Evolutionary conservation across 2,113 vertebrate species (phyloP).

Genomic region (Tylochromis polylepis): DNA sequence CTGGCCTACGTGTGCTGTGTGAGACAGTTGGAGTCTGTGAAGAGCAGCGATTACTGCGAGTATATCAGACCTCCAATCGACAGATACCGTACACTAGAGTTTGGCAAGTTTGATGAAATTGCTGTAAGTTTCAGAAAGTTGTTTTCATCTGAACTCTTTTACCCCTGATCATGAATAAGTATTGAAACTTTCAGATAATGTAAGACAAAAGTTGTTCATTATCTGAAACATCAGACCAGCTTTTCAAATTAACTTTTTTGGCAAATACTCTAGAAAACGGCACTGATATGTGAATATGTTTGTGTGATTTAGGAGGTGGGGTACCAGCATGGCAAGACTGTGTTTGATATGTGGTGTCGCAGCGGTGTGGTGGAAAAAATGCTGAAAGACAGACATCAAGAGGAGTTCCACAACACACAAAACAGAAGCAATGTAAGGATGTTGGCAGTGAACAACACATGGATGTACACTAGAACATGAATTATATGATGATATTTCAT

Average conservation of each 20-base stretch:
- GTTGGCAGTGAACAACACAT: neutral
- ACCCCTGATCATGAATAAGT: too few species aligned
- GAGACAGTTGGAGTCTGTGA: constrained; percentile 90
- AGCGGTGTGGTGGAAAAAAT: constrained; percentile 91
- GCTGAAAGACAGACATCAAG: constrained; percentile 84
- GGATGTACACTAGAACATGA: too few species aligned
- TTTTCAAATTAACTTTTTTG: neutral
- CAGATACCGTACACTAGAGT: constrained; percentile 89
- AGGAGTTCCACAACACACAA: constrained; percentile 82
- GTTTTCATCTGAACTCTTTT: neutral
- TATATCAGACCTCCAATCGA: constrained; percentile 92
- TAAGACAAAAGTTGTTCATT: too few species aligned
- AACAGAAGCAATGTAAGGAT: constrained; percentile 72
- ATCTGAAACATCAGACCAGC: neutral
- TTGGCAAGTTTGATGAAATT: constrained; percentile 92
- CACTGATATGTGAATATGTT: neutral
- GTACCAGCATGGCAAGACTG: constrained; percentile 87
- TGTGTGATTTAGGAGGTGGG: constrained; percentile 83
- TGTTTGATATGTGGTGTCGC: constrained; percentile 88
- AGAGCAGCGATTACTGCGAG: constrained; percentile 91
- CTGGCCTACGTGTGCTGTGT: constrained; percentile 96
- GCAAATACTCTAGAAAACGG: neutral
- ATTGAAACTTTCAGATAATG: neutral
- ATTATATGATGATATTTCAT: too few species aligned
- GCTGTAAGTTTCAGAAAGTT: constrained; percentile 76